phyloP scores from a whole-genome alignment of 1,140 invertebrate species.

The Pogonus chalceus region DNA sequence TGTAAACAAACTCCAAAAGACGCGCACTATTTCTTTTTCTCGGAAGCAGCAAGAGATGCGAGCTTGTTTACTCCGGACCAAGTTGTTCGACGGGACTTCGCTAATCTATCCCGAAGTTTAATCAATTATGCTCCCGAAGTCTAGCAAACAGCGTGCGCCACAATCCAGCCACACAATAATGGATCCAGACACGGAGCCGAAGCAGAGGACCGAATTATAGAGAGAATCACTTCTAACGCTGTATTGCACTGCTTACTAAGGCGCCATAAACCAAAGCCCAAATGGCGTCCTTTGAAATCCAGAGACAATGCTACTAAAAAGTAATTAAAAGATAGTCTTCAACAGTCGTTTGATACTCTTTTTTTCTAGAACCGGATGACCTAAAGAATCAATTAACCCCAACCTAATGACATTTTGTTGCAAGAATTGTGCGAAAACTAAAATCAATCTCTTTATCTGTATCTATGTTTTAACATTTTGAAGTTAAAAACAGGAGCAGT shows the following conservation, averaged over 20 bases:
- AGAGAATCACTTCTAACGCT: background rate
- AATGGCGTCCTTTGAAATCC: background rate
- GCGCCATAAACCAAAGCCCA: too few relatives aligned
- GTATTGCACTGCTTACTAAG: background rate
- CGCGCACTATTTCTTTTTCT: background rate
- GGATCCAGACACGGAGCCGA: background rate
- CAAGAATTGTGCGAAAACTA: background rate
- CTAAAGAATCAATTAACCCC: background rate
- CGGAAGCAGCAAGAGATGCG: background rate
- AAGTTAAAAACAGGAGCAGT: background rate
- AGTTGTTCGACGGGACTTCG: slow-evolving; percentile 1
- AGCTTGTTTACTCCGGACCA: background rate
- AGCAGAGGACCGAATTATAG: background rate
- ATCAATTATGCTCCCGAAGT: slow-evolving; percentile 5
- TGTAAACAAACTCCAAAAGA: background rate
- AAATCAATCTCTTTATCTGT: too few relatives aligned
- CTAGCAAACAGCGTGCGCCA: background rate
- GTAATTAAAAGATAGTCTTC: background rate
- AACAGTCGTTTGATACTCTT: background rate
- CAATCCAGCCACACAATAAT: background rate
- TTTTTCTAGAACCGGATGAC: background rate
- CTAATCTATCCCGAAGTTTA: slow-evolving; percentile 6
- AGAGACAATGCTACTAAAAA: slow-evolving; percentile 1
- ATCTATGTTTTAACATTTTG: too few relatives aligned
- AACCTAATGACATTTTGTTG: background rate